These are phyloP conservation scores for Chelonus formosanus DNA, from an alignment of 2,888 invertebrate genomes.

Conservation along the genomic window DNA sequence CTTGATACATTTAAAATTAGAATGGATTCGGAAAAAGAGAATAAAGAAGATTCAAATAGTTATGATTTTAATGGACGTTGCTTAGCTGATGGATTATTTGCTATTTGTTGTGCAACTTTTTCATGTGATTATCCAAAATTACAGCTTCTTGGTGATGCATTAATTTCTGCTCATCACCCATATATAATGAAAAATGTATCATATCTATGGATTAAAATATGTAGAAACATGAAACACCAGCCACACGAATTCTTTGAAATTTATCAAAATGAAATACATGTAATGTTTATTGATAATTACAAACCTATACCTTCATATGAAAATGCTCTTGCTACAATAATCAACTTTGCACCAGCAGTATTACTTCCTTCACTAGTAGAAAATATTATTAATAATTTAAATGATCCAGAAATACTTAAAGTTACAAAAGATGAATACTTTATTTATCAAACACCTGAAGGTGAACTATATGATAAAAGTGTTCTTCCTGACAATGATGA, in stretches of 20 bases:
- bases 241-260: conserved; percentile 71
- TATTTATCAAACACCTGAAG: conserved; percentile 85
- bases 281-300: conserved; percentile 72
- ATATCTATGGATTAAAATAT: conserved; percentile 76
- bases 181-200: conserved; percentile 69
- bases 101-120: conserved; percentile 67
- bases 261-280: conserved; percentile 70
- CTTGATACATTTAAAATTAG: conserved; percentile 73
- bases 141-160: conserved; percentile 73
- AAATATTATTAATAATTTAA: conserved; percentile 71
- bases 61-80: conserved; percentile 69
- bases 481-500: conserved; percentile 73
- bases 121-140: conserved; percentile 61
- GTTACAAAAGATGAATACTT: conserved; percentile 84
- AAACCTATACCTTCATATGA: conserved; percentile 69
- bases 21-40: conserved; percentile 63
- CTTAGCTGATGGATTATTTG: conserved; percentile 68
- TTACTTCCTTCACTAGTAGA: conserved; percentile 74
- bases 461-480: conserved; percentile 90
- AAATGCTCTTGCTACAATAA: conserved; percentile 78
- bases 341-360: conserved; percentile 72
- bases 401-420: conserved; percentile 73
- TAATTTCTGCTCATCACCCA: conserved; percentile 82
- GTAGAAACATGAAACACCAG: conserved; percentile 69
- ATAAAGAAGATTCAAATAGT: conserved; percentile 56